phyloP scores from a whole-genome alignment of 2,888 invertebrate species.

The Leptarthrus brevirostris region DNA sequence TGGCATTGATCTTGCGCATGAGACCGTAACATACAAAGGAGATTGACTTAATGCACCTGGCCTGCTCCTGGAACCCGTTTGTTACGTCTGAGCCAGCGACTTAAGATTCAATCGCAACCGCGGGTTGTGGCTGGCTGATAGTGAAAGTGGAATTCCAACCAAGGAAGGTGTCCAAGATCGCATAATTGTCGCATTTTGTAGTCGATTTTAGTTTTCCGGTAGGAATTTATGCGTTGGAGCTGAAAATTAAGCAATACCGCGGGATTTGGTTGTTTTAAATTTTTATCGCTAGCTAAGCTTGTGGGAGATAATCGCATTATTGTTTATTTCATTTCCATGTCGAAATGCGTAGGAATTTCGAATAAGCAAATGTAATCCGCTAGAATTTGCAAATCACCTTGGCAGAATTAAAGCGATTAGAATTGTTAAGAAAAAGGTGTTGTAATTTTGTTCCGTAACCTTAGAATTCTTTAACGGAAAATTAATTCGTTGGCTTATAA shows the following conservation, averaged over 20 bases:
- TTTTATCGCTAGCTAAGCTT: neutral
- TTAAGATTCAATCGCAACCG: constrained; percentile 5
- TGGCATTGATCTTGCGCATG: constrained; percentile 48
- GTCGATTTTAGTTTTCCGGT: constrained; percentile 9
- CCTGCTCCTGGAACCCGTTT: neutral
- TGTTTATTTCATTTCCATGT: neutral
- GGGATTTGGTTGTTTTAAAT: neutral
- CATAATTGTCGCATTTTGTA: neutral
- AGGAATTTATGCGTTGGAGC: constrained; percentile 25
- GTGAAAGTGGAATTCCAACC: constrained; percentile 37
- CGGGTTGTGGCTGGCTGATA: constrained; percentile 21
- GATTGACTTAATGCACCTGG: constrained; percentile 34
- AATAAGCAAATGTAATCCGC: neutral
- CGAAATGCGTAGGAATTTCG: constrained; percentile 8
- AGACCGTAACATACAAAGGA: constrained; percentile 37
- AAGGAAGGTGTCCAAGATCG: constrained; percentile 3
- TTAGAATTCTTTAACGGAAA: neutral
- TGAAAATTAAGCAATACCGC: constrained; percentile 6
- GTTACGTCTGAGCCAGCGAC: neutral
- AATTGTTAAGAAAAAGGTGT: neutral
- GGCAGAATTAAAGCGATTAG: neutral
- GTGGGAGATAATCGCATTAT: neutral
- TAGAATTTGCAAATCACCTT: neutral
- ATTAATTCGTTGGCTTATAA: too few species aligned
- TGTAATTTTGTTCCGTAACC: neutral